Evolutionary conservation across 2,888 invertebrate species (phyloP), one percentile per base, ranked within the genome.

Genomic region (Metellina segmentata): DNA sequence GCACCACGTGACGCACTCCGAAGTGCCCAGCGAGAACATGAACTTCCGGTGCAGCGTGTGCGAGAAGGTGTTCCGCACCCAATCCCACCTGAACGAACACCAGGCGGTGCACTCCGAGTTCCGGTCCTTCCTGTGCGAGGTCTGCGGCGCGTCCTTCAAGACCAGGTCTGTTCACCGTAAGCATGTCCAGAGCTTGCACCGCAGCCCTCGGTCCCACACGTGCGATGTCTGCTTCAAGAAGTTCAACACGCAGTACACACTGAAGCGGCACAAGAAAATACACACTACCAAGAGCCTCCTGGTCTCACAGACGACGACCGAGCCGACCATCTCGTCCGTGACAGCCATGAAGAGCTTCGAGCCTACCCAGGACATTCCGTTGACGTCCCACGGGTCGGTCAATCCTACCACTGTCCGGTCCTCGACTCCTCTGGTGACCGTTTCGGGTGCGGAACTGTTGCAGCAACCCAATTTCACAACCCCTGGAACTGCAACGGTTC

Each of bases 91-190:
- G 51, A 94, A 93, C 2, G 94, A 95, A 82, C 95, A 95, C 91
- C 93, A 94, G 93, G 94, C 95, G 0, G 95, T 94, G 20, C 95
- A 95, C 93, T 94, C 95, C 0, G 95, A 95, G 53, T 94, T 95
- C 2, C 94, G 96, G 9, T 94, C 95, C 0, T 95, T 95, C 93
- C 95, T 96, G 69, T 96, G 96, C 93, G 95, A 96, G 91, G 94
- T 95, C 11, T 96, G 96, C 93, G 96, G 96, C n/a, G 95, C 96
- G 94, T 91, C 95, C 94, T 95, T 95, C 95, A 96, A 94, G 93
- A 95, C 95, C 0, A 94, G 94, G 20, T 94, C 95, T 0, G 95
- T 95, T 0, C 95, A 95, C 93, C 94, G 95, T 52, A 95, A 95
- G 90, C 95, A 95, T 92, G 94, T 95, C 8, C 94, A 94, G 79